Evolutionary conservation across 2,113 vertebrate species (phyloP).

Genomic region (Planiliza haematocheilus): DNA sequence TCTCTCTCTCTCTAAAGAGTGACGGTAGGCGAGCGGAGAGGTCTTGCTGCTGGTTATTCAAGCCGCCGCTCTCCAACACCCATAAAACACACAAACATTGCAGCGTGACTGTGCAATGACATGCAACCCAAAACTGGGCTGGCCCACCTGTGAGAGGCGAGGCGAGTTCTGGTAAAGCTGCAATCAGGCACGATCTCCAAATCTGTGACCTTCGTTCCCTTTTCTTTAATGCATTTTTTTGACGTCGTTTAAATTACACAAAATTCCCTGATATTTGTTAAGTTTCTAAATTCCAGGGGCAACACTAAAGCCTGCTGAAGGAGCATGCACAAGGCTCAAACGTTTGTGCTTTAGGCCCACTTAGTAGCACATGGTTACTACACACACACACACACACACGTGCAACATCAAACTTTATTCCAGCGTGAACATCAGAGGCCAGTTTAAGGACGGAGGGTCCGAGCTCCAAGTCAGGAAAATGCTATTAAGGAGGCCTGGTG

Average conservation of each 20-base stretch:
- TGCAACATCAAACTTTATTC: background rate
- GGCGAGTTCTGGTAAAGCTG: background rate
- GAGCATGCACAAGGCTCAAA: background rate
- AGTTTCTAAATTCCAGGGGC: no score
- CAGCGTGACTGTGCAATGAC: conserved; percentile 20
- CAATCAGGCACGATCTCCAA: conserved; percentile 2
- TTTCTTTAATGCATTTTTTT: no score
- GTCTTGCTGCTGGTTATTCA: conserved; percentile 35
- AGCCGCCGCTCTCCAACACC: conserved; percentile 47
- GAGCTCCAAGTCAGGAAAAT: conserved; percentile 14
- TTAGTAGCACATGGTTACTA: background rate
- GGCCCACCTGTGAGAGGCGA: conserved; percentile 20
- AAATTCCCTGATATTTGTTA: no score
- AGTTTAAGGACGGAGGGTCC: conserved; percentile 6
- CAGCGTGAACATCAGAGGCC: background rate
- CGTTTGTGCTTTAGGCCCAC: conserved; percentile 25
- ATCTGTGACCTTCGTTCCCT: background rate
- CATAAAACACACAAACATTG: conserved; percentile 63
- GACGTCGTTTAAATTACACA: no score
- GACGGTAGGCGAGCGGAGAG: conserved; percentile 17
- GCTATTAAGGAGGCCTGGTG: conserved; percentile 23
- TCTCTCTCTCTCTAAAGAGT: no score
- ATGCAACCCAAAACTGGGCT: conserved; percentile 17
- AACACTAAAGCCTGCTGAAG: no score
- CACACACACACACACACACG: background rate